Base-by-base conservation (phyloP, 2,797 vertebrate genomes). In the Enoplosus armatus region DNA sequence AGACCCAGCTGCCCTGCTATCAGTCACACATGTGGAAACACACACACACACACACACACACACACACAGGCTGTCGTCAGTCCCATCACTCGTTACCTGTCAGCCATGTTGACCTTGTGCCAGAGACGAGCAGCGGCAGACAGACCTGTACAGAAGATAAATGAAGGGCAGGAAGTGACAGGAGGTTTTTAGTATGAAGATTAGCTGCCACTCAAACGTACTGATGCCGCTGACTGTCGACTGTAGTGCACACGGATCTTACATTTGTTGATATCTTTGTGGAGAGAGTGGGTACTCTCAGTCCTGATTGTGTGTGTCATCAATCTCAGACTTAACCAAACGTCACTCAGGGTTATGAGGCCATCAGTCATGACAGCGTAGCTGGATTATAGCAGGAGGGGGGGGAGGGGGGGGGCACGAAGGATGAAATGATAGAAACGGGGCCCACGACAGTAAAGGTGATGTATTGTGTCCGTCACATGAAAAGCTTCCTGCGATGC, bases 261-360 rank as follows among this genome's bases (percentile, higher is more conserved):
- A 51, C 58, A 37, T 9, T 43, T 59, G 63, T 31, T 20, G 50
- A 67, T 20, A 10, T 58, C 39, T 70, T 35, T 6, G 53, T 58
- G 39, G 16, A 50, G 22, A 24, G 35, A 2, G 61, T 27, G 55
- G 59, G 24, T 50, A 22, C 22, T 22, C 1, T n/a, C 39, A 6
- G 41, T 51, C 55, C 15, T 0, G 15, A 22, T 20, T 39, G 62
- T 62, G 62, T 41, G 68, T 33, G 72, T 55, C 76, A 77, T 89
- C 59, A 24, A 61, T 85, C 67, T 72, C 35, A 68, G 50, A 31
- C 27, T 72, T 27, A 79, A 47, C 71, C 24, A 68, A 69, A 27
- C 8, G 66, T 85, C 82, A 66, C 61, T 81, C 58, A 41, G 65
- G n/a, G 45, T 62, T 74, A 76, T 83, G 85, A 74, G 80, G 68